These are phyloP conservation scores for Drosophila aff. DNA, from an alignment of 1,140 invertebrate species.

Conservation along the genomic window DNA sequence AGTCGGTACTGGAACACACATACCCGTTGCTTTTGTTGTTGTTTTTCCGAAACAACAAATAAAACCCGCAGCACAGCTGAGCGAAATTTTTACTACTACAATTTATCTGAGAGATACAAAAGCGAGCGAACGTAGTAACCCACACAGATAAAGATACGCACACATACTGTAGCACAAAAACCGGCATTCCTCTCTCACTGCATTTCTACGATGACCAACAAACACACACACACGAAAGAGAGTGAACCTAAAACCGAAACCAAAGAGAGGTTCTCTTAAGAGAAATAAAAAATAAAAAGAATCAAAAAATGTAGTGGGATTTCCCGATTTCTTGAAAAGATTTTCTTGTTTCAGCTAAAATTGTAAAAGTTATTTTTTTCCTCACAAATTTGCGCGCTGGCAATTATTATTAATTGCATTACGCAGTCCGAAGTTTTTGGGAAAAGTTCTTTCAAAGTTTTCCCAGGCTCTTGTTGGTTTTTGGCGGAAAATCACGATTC, in stretches of 20 bases:
- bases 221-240: conserved; percentile 8
- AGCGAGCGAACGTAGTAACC: conserved; percentile 52
- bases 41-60: conserved; percentile 8
- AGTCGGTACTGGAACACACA: conserved; percentile 40
- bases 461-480: background rate
- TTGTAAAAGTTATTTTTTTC: conserved; percentile 18
- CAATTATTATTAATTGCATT: conserved; percentile 22
- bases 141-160: conserved; percentile 35
- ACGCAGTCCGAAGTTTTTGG: conserved; percentile 2
- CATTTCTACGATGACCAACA: conserved; percentile 9
- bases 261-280: conserved; percentile 27
- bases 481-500: conserved; percentile 17
- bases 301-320: conserved; percentile 10
- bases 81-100: conserved; percentile 70
- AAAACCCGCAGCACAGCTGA: conserved; percentile 69
- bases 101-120: conserved; percentile 73
- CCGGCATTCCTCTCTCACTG: conserved; percentile 59
- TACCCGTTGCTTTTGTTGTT: conserved; percentile 40
- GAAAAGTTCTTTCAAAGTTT: conserved; percentile 7
- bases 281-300: background rate
- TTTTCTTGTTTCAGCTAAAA: conserved; percentile 14
- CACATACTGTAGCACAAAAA: conserved; percentile 34
- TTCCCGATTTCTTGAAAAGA: conserved; percentile 25
- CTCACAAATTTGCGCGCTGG: background rate
- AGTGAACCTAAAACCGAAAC: background rate